Conservation (phyloP, 2,888 invertebrate species). For the Dendrolimus pini region DNA sequence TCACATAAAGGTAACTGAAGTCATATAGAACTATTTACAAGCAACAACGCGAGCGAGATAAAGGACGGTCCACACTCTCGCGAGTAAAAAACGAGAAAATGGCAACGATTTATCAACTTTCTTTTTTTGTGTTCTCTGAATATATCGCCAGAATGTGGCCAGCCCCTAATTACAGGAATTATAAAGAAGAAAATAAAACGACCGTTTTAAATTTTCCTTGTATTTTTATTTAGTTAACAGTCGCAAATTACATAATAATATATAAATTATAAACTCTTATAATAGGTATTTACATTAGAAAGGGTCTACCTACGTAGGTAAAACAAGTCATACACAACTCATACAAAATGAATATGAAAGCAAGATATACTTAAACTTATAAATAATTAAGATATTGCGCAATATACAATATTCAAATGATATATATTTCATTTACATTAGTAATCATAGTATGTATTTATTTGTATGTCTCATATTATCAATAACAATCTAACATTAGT, state of each 20-base stretch:
- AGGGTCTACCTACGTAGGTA: conserved; percentile 72
- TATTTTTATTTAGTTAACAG: conserved; percentile 69
- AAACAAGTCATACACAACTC: conserved; percentile 70
- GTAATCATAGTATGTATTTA: too few species aligned
- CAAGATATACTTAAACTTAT: conserved; percentile 42
- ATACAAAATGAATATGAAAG: conserved; percentile 61
- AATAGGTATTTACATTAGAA: conserved; percentile 69
- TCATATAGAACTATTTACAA: too few species aligned
- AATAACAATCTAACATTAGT: too few species aligned
- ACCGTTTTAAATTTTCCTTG: conserved; percentile 37
- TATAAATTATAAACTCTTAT: conserved; percentile 39
- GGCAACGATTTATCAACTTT: too few species aligned
- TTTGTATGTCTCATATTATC: too few species aligned
- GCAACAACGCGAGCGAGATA: too few species aligned
- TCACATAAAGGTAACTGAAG: too few species aligned
- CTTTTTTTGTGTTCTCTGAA: too few species aligned
- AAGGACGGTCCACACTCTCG: too few species aligned
- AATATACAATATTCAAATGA: conserved; percentile 22
- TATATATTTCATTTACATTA: neutral
- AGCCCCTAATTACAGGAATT: too few species aligned
- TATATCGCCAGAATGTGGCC: too few species aligned
- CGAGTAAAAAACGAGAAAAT: too few species aligned
- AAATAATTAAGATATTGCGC: neutral
- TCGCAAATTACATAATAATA: conserved; percentile 63
- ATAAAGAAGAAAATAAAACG: conserved; percentile 22